Conservation (phyloP, 2,888 invertebrate species). For the Apodemia duryi region DNA sequence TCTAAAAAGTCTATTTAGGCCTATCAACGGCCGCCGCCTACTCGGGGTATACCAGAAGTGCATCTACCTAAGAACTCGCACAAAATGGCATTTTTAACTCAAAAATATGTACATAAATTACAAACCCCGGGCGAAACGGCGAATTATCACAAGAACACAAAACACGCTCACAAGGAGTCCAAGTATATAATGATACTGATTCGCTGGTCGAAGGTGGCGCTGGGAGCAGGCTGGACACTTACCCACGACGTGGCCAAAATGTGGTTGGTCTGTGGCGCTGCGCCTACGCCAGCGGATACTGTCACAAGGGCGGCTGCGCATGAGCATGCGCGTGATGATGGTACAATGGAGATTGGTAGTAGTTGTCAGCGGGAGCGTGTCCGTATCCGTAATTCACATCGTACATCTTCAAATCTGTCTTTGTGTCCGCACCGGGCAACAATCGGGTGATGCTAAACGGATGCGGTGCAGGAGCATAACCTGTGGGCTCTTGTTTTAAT, state of each 20-base stretch:
- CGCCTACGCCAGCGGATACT: constrained; percentile 92
- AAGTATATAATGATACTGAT: constrained; percentile 54
- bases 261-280: constrained; percentile 43
- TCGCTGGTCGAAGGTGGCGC: constrained; percentile 24
- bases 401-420: constrained; percentile 95
- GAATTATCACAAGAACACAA: constrained; percentile 56
- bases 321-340: constrained; percentile 80
- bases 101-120: constrained; percentile 68
- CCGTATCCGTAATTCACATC: constrained; percentile 84
- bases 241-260: constrained; percentile 51
- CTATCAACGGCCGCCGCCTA: constrained; percentile 56
- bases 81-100: constrained; percentile 54
- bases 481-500: constrained; percentile 88
- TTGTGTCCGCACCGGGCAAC: constrained; percentile 90
- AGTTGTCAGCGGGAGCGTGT: constrained; percentile 83
- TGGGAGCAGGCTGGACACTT: constrained; percentile 32
- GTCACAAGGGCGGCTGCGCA: constrained; percentile 93
- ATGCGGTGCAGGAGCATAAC: constrained; percentile 90
- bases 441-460: constrained; percentile 97
- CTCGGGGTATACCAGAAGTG: constrained; percentile 45
- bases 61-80: constrained; percentile 62
- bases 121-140: constrained; percentile 44
- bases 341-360: constrained; percentile 91
- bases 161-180: constrained; percentile 72
- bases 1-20: constrained; percentile 49